A percentile compares a stretch with the other conserved stretches of the same genome.
These are phyloP conservation scores for Mastomys coucha DNA, from an alignment of 2,113 vertebrate species.

Conservation along the genomic window DNA sequence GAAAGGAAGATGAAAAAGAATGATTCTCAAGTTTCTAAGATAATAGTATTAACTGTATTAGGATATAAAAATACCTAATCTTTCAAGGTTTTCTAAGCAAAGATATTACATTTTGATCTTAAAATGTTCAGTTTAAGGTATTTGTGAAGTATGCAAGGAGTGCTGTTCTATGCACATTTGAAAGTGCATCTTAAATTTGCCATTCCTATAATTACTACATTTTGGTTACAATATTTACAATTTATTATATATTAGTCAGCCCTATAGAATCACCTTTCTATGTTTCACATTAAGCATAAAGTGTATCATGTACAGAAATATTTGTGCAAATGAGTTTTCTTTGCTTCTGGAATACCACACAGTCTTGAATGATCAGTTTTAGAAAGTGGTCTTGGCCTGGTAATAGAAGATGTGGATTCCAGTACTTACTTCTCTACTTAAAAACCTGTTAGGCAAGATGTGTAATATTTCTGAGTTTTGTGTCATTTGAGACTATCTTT, in stretches of 20 bases:
- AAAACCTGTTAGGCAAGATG: conserved; percentile 42
- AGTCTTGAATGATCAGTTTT: conserved; percentile 40
- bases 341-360: conserved; percentile 25
- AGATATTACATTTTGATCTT: conserved; percentile 41
- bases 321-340: conserved; percentile 46
- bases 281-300: background rate
- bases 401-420: conserved; percentile 36
- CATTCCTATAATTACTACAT: conserved; percentile 45
- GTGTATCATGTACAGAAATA: conserved; percentile 6
- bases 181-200: conserved; percentile 28
- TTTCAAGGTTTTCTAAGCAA: conserved; percentile 43
- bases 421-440: conserved; percentile 12
- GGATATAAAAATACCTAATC: conserved; percentile 36
- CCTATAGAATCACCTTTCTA: background rate
- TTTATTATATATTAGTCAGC: conserved; percentile 14
- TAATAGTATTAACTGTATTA: conserved; percentile 32
- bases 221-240: conserved; percentile 44
- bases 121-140: conserved; percentile 51
- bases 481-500: background rate
- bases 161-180: background rate
- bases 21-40: background rate
- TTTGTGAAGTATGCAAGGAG: background rate
- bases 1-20: conserved; percentile 11
- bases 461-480: conserved; percentile 23
- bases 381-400: background rate